Evolutionary conservation across 1,140 invertebrate species (phyloP), one percentile per base, ranked within the genome.

Genomic region (Calliphora vicina): DNA sequence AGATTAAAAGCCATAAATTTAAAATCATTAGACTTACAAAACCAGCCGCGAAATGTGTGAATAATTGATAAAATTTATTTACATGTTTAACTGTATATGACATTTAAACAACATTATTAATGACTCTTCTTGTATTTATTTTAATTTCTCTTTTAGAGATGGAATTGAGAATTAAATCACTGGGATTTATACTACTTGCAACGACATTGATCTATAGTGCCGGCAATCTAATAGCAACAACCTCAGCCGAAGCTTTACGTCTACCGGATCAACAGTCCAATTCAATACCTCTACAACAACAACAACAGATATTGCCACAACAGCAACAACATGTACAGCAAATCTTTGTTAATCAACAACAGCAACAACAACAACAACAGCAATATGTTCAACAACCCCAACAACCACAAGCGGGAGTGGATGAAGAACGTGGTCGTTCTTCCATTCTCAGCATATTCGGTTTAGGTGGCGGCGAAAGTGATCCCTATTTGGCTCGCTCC

Each of bases 361-460:
- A 85, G 76, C 87, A 86, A 25, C 83, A 92, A 45, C 83, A 87
- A 42, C 83, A 42, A n/a, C 84, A 84, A 35, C 87, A 85, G 13
- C 87, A 85, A 29, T 85, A 84, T 71, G 82, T 57, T n/a, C 81
- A 73, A 57, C 82, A 80, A 45, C 73, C 17, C 42, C 76, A 82
- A 71, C 74, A 80, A 71, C 83, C 81, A 45, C 87, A 84, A n/a
- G 35, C 35, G 8, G 84, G 81, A 15, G 76, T 84, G 0, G 85
- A 84, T 45, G 85, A 83, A 50, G 87, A 87, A 10, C 87, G 88
- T 78, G 88, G 88, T 29, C 88, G 86, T 2, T 89, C 88, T 0
- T 91, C 93, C 88, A 90, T 95, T 1, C 90, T 96, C 25, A 94
- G 96, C 87, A 95, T 94, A 92, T 93, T 96, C 27, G 95, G 95